Base-by-base conservation (phyloP, 2,113 vertebrate species). In the Ailurus styani region DNA sequence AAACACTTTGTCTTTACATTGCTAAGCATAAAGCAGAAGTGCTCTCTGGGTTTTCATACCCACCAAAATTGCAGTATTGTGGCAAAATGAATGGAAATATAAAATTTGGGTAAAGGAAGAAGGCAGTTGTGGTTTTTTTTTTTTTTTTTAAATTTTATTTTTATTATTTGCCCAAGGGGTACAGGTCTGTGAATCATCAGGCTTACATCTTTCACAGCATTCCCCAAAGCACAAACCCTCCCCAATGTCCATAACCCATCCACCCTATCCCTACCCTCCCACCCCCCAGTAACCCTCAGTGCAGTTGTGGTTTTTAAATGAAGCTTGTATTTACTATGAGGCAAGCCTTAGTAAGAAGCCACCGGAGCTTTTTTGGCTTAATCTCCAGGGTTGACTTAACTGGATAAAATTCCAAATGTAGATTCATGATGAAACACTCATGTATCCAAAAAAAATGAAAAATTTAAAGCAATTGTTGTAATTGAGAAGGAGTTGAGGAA, bases 61-160 rank as follows among this genome's bases (percentile, higher is more conserved):
- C 75, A 79, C 12, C 31, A 60, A 96, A 77, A 95, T 60, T 47
- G n/a, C 52, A 40, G 29, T 91, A 77, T 90, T 95, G 23, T 90
- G 34, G 60, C 34, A 27, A 95, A 97, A 52, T 87, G 57, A 78
- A 87, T 77, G 55, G 7, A 98, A 94, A 54, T 68, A 52, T 81
- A 64, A 84, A 88, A 92, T 94, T 81, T 95, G 72, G 85, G 47
- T 54, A 18, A 89, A 86, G 57, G 54, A 83, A 90, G 40, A 15
- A 84, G 34, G 47, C 73, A 88, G 85, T 72, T 83, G 78, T 92
- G 42, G n/a, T 70, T 93, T 18, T 94, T 93, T n/a, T n/a, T n/a
- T n/a, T n/a, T n/a, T n/a, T n/a, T n/a, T n/a, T n/a, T n/a, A n/a
- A n/a, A n/a, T n/a, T n/a, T n/a, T n/a, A n/a, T n/a, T n/a, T n/a